phyloP scores from a whole-genome alignment of 2,888 invertebrate genomes.

The Entomobrya multifasciata region DNA sequence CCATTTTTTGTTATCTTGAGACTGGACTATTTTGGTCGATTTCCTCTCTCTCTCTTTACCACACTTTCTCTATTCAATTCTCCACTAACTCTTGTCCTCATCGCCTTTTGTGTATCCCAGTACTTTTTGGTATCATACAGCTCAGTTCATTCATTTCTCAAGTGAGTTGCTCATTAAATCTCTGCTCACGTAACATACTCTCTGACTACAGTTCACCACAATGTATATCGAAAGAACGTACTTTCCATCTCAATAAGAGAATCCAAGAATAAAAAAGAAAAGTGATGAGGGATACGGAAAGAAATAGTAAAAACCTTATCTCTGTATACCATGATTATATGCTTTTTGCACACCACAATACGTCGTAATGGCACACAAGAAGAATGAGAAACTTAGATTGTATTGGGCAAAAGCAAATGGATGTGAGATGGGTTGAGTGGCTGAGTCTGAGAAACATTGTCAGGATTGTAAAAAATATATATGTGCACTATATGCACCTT shows the following conservation, averaged over 20 bases:
- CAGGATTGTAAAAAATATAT: not conserved
- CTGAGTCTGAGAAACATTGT: not conserved
- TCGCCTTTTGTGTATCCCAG: not conserved
- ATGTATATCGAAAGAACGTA: not conserved
- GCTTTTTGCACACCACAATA: too few relatives aligned
- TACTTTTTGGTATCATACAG: not conserved
- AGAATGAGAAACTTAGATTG: constrained; percentile 28
- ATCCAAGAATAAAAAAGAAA: not conserved
- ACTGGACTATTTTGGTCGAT: too few relatives aligned
- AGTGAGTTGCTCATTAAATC: constrained; percentile 68
- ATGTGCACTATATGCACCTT: too few relatives aligned
- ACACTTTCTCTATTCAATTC: constrained; percentile 32
- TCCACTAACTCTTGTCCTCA: not conserved
- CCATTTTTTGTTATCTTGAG: too few relatives aligned
- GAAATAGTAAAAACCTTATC: not conserved
- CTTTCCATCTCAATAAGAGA: not conserved
- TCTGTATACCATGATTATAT: not conserved
- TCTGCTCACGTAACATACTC: constrained; percentile 60
- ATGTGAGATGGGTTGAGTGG: constrained; percentile 10
- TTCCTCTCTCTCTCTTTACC: too few relatives aligned
- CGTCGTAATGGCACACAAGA: not conserved
- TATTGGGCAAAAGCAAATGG: not conserved
- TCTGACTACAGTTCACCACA: not conserved
- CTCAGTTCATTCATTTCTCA: constrained; percentile 55
- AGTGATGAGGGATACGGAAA: constrained; percentile 11